Evolutionary conservation across 1,140 invertebrate genomes (phyloP).

Genomic region (Tetranychus cinnabarinus): DNA sequence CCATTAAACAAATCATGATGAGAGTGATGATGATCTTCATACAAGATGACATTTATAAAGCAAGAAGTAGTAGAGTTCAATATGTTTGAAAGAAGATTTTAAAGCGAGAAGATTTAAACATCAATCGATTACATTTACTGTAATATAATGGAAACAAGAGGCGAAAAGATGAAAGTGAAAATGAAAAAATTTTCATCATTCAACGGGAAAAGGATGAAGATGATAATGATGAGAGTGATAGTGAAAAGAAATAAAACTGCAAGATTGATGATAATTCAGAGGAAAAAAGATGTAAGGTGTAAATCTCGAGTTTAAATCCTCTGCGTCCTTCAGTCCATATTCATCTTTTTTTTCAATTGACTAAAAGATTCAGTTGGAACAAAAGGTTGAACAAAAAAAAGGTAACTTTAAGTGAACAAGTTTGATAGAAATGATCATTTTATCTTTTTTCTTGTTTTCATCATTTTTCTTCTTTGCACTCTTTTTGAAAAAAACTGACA

Average conservation of each 20-base stretch:
- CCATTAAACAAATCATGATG: background rate
- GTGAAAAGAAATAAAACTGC: background rate
- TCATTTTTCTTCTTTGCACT: no score
- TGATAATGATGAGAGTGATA: background rate
- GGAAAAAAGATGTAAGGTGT: background rate
- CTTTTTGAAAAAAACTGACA: no score
- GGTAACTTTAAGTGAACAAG: no score
- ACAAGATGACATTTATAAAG: background rate
- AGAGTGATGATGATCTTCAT: background rate
- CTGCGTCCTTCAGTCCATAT: no score
- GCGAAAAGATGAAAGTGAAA: background rate
- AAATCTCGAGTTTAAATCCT: no score
- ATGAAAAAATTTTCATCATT: background rate
- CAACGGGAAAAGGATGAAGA: no score
- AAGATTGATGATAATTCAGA: background rate
- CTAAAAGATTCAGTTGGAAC: no score
- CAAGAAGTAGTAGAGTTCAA: background rate
- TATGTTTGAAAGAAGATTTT: background rate
- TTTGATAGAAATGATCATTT: no score
- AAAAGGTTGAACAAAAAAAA: no score
- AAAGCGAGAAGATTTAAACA: background rate
- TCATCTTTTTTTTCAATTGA: no score
- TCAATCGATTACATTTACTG: background rate
- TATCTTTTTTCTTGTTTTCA: no score
- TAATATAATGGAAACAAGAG: background rate